Base-by-base conservation (phyloP, 2,888 invertebrate species). In the Amphipyra berbera region DNA sequence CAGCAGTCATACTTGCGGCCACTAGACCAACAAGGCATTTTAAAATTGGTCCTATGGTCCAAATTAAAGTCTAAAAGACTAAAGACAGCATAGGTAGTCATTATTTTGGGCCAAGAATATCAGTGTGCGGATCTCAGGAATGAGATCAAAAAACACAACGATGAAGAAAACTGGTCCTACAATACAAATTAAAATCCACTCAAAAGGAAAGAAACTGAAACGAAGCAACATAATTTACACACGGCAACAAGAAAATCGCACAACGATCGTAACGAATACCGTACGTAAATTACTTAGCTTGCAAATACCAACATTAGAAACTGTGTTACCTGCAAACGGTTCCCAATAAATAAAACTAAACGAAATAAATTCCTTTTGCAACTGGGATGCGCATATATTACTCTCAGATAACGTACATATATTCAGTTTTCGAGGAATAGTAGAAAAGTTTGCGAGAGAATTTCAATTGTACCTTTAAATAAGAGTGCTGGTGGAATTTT, bases 351-450 rank as follows among this genome's bases (percentile, higher is more conserved):
- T 78, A 76, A 76, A 73, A 65, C 56, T 68, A 78, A 73, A 69
- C 57, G 56, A 73, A 67, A 68, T 70, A 74, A 79, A 82, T 83
- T 81, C 71, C 72, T 78, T 71, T 58, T 53, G 72, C 70, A 73
- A 73, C 70, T 66, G 54, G 70, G 75, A 82, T 82, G 76, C 81
- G 77, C 80, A 83, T 83, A 81, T 68, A 83, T 80, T 74, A 65
- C 64, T 10, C 42, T 44, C 41, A 65, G 81, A 81, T 81, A 74
- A 75, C 69, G 62, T 47, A 65, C 64, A 71, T 73, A 66, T 61
- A 63, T 69, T 60, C 70, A 70, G 65, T 75, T 78, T 72, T 62
- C 65, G 63, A 73, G 68, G 63, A 74, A 71, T 65, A 67, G 55
- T 65, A 50, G 60, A 50, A 71, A 71, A 68, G 61, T 73, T 66